Evolutionary conservation across 2,888 invertebrate genomes (phyloP).

Genomic region (Ligdia adustata): DNA sequence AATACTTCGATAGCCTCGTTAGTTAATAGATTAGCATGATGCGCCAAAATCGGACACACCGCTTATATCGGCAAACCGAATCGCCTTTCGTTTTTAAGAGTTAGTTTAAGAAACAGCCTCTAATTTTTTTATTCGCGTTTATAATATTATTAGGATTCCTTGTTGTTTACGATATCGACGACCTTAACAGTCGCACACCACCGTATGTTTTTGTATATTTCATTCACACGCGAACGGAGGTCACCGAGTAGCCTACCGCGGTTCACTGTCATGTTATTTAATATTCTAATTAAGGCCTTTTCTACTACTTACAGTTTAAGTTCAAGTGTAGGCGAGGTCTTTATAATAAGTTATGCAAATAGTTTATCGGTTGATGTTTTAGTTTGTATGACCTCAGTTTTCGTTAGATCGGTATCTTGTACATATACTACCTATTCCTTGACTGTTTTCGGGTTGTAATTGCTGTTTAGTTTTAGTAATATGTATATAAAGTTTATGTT

Average conservation of each 20-base stretch:
- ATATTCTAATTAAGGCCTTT: constrained; percentile 2
- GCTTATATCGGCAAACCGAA: no score
- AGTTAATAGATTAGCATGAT: neutral
- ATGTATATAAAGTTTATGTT: no score
- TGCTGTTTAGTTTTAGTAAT: no score
- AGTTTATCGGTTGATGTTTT: neutral
- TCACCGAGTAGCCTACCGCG: constrained; percentile 5
- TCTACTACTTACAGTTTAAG: constrained; percentile 3
- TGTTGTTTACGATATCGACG: neutral
- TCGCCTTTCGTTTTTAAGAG: no score
- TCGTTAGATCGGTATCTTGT: no score
- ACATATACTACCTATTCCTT: no score
- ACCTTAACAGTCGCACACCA: constrained; percentile 2
- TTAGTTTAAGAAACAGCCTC: no score
- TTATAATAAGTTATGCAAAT: constrained; percentile 1
- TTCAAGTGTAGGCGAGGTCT: constrained; percentile 18
- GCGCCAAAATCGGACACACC: neutral
- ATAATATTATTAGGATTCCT: neutral
- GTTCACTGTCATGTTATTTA: constrained; percentile 5
- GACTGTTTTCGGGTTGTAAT: no score
- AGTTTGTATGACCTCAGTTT: neutral
- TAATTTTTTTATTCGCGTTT: no score
- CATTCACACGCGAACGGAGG: constrained; percentile 12
- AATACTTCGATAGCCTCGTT: neutral
- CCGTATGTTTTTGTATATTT: constrained; percentile 3